Percentiles rank a stretch among this genome's conserved stretches.
Evolutionary conservation across 2,797 vertebrate genomes (phyloP).

Genomic region (Loris lydekkerianus): DNA sequence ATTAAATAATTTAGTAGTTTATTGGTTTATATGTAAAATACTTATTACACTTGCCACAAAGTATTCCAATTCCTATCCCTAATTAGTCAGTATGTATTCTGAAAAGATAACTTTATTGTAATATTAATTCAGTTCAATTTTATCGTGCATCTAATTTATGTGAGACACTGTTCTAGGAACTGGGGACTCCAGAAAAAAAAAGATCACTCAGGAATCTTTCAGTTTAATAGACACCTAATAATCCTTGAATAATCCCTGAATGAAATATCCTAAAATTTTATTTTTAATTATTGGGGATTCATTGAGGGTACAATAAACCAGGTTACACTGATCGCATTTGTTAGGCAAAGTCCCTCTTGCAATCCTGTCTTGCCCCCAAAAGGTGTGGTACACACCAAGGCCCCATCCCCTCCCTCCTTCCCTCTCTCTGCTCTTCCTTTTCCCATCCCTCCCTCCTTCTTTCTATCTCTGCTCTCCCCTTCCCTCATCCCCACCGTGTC

Average conservation of each 20-base stretch:
- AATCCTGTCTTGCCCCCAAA: too few relatives aligned
- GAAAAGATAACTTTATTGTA: slow-evolving; percentile 11
- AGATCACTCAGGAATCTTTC: background rate
- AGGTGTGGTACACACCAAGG: too few relatives aligned
- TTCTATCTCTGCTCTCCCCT: too few relatives aligned
- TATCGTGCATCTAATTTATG: background rate
- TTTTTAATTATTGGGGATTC: too few relatives aligned
- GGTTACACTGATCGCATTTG: too few relatives aligned
- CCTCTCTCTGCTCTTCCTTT: too few relatives aligned
- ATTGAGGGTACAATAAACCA: too few relatives aligned
- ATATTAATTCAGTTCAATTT: slow-evolving; percentile 22
- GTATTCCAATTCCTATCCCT: background rate
- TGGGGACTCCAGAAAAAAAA: slow-evolving; percentile 35
- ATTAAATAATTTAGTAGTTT: slow-evolving; percentile 29
- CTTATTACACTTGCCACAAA: background rate
- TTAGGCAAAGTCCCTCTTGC: too few relatives aligned
- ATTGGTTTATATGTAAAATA: background rate
- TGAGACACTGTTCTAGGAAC: background rate
- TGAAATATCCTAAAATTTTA: background rate
- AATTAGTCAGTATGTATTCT: background rate
- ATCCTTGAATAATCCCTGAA: background rate
- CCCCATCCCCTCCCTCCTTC: too few relatives aligned
- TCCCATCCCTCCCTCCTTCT: too few relatives aligned
- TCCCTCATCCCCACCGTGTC: too few relatives aligned
- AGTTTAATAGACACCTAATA: background rate